These are phyloP conservation scores for Numida meleagris DNA, from an alignment of 2,113 vertebrate species.

Conservation along the genomic window DNA sequence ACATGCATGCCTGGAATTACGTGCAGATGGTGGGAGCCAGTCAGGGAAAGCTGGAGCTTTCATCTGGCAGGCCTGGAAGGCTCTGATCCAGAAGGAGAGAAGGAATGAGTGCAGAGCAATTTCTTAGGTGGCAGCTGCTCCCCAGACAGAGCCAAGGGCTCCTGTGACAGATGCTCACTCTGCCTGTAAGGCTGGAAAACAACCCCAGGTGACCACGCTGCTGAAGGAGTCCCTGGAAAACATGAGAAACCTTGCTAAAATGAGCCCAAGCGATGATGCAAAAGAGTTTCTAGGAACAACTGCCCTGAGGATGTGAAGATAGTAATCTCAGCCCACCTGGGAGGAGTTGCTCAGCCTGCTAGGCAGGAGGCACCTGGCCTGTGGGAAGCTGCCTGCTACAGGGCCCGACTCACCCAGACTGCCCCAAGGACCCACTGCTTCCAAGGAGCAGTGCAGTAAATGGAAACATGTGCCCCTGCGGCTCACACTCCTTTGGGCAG, in stretches of 20 bases:
- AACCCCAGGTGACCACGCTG: background rate
- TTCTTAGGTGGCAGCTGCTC: conserved; percentile 35
- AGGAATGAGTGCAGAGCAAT: background rate
- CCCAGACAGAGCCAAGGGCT: background rate
- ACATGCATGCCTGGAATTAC: background rate
- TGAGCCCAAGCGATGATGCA: background rate
- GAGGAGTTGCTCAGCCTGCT: background rate
- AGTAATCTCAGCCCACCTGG: background rate
- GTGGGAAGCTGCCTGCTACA: background rate
- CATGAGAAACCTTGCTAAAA: conserved; percentile 19
- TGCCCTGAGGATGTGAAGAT: background rate
- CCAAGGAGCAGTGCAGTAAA: background rate
- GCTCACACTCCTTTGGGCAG: background rate
- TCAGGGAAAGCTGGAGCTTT: background rate
- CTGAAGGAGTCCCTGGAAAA: conserved; percentile 41
- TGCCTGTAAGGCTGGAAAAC: conserved; percentile 11
- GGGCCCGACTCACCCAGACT: background rate
- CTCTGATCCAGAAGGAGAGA: background rate
- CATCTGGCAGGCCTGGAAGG: background rate
- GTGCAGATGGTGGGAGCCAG: background rate
- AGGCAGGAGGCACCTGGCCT: background rate
- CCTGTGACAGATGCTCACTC: background rate
- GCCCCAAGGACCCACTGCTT: background rate
- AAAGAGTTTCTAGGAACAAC: conserved; percentile 48
- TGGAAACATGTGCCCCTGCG: background rate